Evolutionary conservation across 2,888 invertebrate species (phyloP).

Genomic region (Drosophila mettleri): DNA sequence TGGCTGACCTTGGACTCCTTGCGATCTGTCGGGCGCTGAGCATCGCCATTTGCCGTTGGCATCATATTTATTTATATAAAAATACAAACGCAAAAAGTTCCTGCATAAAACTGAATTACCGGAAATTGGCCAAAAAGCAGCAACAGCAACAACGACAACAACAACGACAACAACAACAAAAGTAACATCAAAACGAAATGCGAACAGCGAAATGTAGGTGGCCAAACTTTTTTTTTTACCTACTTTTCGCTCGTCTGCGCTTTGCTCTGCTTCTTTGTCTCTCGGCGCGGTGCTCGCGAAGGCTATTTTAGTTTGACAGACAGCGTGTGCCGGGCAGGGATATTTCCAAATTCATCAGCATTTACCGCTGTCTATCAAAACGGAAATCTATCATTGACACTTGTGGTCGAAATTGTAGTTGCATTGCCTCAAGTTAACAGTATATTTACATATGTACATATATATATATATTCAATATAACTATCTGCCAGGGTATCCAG

Average conservation of each 20-base stretch:
- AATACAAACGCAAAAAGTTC: slow-evolving; percentile 78
- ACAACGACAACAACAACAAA: slow-evolving; percentile 13
- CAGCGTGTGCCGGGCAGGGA: background rate
- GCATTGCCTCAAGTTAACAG: background rate
- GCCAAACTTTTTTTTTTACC: slow-evolving; percentile 61
- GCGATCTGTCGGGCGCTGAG: slow-evolving; percentile 33
- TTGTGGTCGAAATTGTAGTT: background rate
- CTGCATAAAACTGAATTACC: slow-evolving; percentile 81
- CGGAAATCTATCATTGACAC: background rate
- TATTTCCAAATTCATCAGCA: too few relatives aligned
- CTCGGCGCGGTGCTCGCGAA: background rate
- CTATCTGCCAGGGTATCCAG: background rate
- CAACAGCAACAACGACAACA: slow-evolving; percentile 38
- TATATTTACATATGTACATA: too few relatives aligned
- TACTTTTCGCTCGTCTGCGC: slow-evolving; percentile 51
- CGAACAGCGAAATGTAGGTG: slow-evolving; percentile 57
- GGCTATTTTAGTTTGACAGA: background rate
- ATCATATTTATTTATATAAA: slow-evolving; percentile 77
- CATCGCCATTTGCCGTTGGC: slow-evolving; percentile 50
- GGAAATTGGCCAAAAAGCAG: slow-evolving; percentile 78
- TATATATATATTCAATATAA: too few relatives aligned
- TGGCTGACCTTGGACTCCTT: slow-evolving; percentile 51
- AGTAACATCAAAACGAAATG: slow-evolving; percentile 38
- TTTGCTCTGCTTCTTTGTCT: background rate
- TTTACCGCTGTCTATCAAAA: slow-evolving; percentile 3